Base-by-base conservation (phyloP, 2,888 invertebrate species). In the Leptinotarsa haldemani region DNA sequence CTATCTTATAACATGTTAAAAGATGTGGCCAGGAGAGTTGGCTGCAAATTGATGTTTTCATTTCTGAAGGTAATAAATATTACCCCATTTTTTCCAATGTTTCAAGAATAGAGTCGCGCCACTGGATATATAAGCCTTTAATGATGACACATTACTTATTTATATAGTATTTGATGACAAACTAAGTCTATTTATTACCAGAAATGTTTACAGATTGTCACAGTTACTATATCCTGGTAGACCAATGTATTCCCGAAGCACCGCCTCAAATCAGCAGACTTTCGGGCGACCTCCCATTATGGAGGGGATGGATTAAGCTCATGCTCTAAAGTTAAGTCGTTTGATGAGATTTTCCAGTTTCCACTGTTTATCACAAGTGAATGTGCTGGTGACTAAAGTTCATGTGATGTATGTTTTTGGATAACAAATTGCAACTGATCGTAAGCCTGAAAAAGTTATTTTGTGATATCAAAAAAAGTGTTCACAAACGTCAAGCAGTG, bases 191-290 rank as follows among this genome's bases (percentile, higher is more conserved):
- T 85, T 85, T 84, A 85, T 84, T 82, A 83, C 84, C 78, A 69
- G 78, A 77, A 80, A 78, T 87, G 87, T 87, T 87, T 86, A 85
- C 82, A 83, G 82, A 86, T 85, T 86, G 86, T 86, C 86, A 84
- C 82, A 80, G 83, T 84, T 86, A 86, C 85, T 78, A 78, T 76
- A 76, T 75, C 74, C 70, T 66, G 69, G 69, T 53, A 76, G 75
- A 72, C 77, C 77, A 74, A 77, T 83, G 81, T 84, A 83, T 82
- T 7, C 47, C 61, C 22, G 18, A 40, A 76, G 78, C 79, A 63
- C 81, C 81, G 79, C 81, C 80, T 77, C 67, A 68, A 65, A 65
- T 70, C 75, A 69, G 72, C 76, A 80, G 79, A 81, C 79, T 80
- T 75, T 70, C 74, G 79, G 82, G 80, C 79, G 81, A 78, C 67